phyloP scores from a whole-genome alignment of 2,113 vertebrate genomes.

The Ophthalmolycus amberensis region DNA sequence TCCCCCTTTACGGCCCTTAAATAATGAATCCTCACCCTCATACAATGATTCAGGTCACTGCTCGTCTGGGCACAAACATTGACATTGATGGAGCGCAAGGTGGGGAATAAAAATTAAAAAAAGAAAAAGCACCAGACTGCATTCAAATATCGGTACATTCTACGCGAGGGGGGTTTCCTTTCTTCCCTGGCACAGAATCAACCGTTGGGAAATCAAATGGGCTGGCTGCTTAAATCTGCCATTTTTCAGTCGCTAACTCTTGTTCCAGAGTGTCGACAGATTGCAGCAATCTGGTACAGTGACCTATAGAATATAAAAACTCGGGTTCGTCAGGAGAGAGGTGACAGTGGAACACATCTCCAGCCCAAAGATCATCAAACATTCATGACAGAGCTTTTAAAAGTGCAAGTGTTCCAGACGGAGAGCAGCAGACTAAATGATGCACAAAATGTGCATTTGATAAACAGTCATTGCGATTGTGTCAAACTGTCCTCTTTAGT shows the following conservation, averaged over 20 bases:
- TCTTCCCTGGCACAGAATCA: neutral
- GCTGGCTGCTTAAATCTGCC: neutral
- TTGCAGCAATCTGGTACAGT: constrained; percentile 4
- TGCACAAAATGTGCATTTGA: too few species aligned
- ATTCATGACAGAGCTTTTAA: neutral
- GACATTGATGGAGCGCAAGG: neutral
- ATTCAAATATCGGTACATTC: neutral
- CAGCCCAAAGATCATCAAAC: constrained; percentile 17
- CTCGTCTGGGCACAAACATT: neutral
- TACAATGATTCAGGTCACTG: constrained; percentile 39
- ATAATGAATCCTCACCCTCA: constrained; percentile 13
- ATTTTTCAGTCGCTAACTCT: neutral
- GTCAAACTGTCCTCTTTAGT: neutral
- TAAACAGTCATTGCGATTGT: neutral
- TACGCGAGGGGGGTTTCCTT: neutral
- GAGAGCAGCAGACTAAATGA: neutral
- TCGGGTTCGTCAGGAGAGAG: neutral
- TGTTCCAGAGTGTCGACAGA: neutral
- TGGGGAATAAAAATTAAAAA: neutral
- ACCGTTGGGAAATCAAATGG: neutral
- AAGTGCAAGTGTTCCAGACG: neutral
- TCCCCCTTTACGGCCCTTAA: constrained; percentile 16
- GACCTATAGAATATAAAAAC: constrained; percentile 15
- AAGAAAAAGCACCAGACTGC: too few species aligned
- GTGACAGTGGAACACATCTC: neutral